Base-by-base conservation (phyloP, 2,888 invertebrate genomes). In the Electrophaes corylata region DNA sequence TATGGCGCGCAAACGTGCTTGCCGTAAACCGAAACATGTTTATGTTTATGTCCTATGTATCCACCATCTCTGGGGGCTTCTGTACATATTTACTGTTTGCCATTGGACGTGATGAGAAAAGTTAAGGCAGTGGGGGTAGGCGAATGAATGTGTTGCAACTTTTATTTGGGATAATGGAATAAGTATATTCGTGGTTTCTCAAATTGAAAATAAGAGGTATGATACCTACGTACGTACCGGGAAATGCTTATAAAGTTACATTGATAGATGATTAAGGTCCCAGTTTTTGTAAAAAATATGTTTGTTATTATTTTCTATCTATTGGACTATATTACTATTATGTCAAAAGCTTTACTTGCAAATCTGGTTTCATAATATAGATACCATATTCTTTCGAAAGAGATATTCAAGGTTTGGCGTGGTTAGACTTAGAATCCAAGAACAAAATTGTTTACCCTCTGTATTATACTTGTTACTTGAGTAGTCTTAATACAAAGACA, bases 1-100 rank as follows among this genome's bases (percentile, higher is more conserved):
- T n/a, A 60, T 62, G 41, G 44, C 47, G 49, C 47, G 6, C 8
- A 46, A 18, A 59, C 43, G 43, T 56, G 33, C 51, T 23, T 40
- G 45, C 41, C 49, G 55, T 72, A 64, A 69, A 73, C 44, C 35
- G 18, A 40, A 26, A n/a, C n/a, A n/a, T n/a, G n/a, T n/a, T n/a
- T 4, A 54, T 63, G 62, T 70, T 67, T 70, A 69, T 51, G 60
- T 19, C 37, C 41, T 51, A 48, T 10, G 6, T 10, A 3, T 49
- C 53, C 14, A 40, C 37, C 40, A 14, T 35, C 31, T 44, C 55
- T 37, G 12, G 45, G 41, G 41, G 40, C 33, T 5, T n/a, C 43
- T 47, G 50, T 55, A 46, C 48, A 44, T 51, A 33, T 56, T 58
- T 48, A 49, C 44, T 49, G 48, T 33, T 50, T 43, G 35, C 45